Evolutionary conservation across 2,888 invertebrate species (phyloP), one percentile per base, ranked within the genome.

Genomic region (Phortica magna): DNA sequence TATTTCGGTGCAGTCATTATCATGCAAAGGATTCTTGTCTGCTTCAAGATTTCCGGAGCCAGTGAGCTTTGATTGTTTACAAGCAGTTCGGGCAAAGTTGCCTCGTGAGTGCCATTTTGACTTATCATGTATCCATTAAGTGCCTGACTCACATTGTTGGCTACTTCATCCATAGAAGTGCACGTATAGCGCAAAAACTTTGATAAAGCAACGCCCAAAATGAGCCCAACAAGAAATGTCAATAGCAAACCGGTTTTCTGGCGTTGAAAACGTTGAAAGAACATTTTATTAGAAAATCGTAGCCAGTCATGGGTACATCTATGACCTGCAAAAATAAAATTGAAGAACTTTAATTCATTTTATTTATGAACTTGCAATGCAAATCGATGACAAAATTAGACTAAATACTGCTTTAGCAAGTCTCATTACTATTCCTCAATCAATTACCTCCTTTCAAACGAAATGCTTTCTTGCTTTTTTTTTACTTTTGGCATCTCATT

Each of bases 1-100:
- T 97, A 98, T 48, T 93, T 93, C 0, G 98, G 98, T 77, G 95
- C 95, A 0, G 98, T 98, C 96, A 99, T 96, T 55, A 99, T 93
- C 98, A 99, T 98, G 91, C 99, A 99, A 1, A 99, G 93, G 78
- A 99, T 95, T 74, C 96, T 94, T 43, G 98, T 96, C 85, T 95
- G 94, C 81, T 94, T 93, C 9, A 94, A 93, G 81, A 98, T 92
- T 79, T 94, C 93, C 79, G 94, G 93, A 0, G 97, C 97, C 4
- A 96, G 88, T 0, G 93, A 31, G 14, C 22, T 68, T 10, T 78
- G 61, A 31, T 74, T 42, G 22, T 17, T 70, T 12, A 0, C 12
- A n/a, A 12, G 12, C 2, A 41, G 17, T 14, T 53, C 22, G 31
- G n/a, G n/a, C 53, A 17, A 7, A 0, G 12, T 48, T 43, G 12